Evolutionary conservation across 2,888 invertebrate genomes (phyloP), one percentile per base, ranked within the genome.

Genomic region (Lycophotia porphyrea): DNA sequence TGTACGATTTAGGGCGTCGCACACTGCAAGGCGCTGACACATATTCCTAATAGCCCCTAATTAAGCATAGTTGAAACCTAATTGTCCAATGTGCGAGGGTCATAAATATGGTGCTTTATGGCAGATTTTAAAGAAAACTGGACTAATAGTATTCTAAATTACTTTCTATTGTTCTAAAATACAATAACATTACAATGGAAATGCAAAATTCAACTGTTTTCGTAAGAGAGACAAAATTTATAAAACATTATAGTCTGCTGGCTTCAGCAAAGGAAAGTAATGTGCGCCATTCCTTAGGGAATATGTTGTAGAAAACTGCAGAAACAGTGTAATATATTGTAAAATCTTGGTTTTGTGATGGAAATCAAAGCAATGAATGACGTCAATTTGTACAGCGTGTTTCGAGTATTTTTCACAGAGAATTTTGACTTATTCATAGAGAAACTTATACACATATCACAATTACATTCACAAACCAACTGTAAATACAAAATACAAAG

Each of bases 311-410:
- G 44, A 21, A 75, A 58, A 64, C 73, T 73, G 39, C 34, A 68
- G 72, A 52, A 73, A 71, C 47, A 74, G 31, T 71, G 24, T 24
- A 71, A 1, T 79, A 24, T 58, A 79, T 75, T 73, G 76, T 80
- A 75, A 85, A 90, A 89, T 91, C 89, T 89, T 88, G 86, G 90
- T 91, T 92, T 93, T 93, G 90, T 91, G 91, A 90, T 93, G 91
- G 91, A 94, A 94, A 93, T 93, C 89, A 93, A 92, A 92, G 90
- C 88, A 93, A 93, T 96, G 96, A 93, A 93, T 96, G 96, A 95
- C 95, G 95, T 96, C 94, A 94, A 93, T 92, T 91, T 92, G 71
- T 72, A 85, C 82, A 88, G 84, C 84, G 84, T 85, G 83, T 87
- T 84, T 82, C 75, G 71, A 81, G 71, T 73, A 79, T 47, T 78